Evolutionary conservation across 2,113 vertebrate genomes (phyloP).

Genomic region (Spilogale gracilis): DNA sequence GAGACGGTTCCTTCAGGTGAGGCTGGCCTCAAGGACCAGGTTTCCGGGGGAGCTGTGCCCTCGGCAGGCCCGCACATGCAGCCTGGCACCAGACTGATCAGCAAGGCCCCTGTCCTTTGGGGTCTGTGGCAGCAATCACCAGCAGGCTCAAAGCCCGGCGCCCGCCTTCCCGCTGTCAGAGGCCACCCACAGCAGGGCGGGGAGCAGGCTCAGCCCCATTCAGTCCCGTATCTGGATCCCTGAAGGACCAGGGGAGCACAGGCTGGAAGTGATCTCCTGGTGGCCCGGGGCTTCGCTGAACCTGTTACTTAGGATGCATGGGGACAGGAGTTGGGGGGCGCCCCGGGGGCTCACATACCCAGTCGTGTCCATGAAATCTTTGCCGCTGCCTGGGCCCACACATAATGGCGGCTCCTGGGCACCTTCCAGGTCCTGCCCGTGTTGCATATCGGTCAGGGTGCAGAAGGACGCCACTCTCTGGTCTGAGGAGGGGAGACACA

Average conservation of each 20-base stretch:
- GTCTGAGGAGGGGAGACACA: slow-evolving; percentile 88
- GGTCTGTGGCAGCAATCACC: background rate
- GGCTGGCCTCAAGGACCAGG: background rate
- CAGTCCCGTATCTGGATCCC: background rate
- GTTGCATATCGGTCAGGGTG: slow-evolving; percentile 94
- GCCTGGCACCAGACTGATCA: background rate
- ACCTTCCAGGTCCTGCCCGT: slow-evolving; percentile 91
- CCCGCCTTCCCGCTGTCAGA: too few relatives aligned
- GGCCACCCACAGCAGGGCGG: background rate
- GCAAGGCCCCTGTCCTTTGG: background rate
- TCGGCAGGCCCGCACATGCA: too few relatives aligned
- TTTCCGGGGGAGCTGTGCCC: accelerated
- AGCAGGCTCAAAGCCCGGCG: background rate
- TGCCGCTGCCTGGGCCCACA: slow-evolving; percentile 90
- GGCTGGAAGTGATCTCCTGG: accelerated
- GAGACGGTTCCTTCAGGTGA: accelerated
- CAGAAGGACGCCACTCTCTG: slow-evolving; percentile 96
- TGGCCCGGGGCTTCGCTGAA: too few relatives aligned
- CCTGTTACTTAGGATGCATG: too few relatives aligned
- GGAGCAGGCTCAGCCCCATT: background rate
- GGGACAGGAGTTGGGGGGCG: background rate
- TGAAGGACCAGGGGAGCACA: background rate
- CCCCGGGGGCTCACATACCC: slow-evolving; percentile 84
- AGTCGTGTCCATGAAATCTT: slow-evolving; percentile 90
- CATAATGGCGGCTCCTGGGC: slow-evolving; percentile 91